Conservation (phyloP, 2,797 vertebrate genomes). For the Tamandua tetradactyla region DNA sequence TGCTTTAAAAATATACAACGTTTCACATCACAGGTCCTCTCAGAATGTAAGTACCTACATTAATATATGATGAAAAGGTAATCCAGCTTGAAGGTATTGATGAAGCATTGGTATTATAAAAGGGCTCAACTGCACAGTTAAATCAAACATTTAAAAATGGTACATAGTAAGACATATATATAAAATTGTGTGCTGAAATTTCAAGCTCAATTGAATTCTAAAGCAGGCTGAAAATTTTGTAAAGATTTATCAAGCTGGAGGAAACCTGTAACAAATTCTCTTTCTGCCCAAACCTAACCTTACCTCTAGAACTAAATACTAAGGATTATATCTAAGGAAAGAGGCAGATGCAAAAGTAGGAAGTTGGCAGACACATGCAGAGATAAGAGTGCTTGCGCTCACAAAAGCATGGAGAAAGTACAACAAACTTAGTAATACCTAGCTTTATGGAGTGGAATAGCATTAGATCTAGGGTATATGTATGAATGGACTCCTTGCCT, state of each 20-base stretch:
- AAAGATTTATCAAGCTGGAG: not conserved
- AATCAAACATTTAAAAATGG: conserved; percentile 32
- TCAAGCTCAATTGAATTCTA: conserved; percentile 25
- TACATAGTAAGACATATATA: not conserved
- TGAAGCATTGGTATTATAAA: not conserved
- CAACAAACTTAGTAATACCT: not conserved
- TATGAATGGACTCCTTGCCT: not conserved
- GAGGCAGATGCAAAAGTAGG: not conserved
- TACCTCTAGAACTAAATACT: not conserved
- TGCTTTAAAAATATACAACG: conserved; percentile 5
- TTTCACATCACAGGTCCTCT: not conserved
- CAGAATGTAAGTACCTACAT: not conserved
- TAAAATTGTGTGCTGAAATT: not conserved
- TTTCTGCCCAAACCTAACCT: not conserved
- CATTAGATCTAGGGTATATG: not conserved
- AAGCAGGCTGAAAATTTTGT: not conserved
- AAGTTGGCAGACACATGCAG: not conserved
- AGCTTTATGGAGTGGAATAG: not conserved
- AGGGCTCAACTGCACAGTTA: not conserved
- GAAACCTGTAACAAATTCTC: not conserved
- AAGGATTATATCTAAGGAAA: not conserved
- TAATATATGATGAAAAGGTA: not conserved
- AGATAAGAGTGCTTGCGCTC: not conserved
- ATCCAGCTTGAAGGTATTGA: not conserved
- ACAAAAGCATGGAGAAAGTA: not conserved